A percentile compares a stretch with the other conserved stretches of the same genome.
Conservation (phyloP, 2,797 vertebrate genomes). For the Dromococcyx pavoninus region DNA sequence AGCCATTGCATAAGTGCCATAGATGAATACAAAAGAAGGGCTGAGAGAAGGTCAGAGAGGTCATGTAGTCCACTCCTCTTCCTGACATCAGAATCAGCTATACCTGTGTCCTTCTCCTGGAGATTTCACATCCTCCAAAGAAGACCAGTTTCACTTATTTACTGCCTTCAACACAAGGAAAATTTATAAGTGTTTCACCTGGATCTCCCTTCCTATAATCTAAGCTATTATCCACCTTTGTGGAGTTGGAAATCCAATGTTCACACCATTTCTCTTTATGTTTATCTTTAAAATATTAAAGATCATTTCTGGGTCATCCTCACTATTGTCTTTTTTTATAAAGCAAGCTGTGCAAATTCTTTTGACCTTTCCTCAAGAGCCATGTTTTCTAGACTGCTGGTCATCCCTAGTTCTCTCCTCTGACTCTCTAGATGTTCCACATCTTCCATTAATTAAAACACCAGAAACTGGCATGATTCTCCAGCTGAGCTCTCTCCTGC, state of each 20-base stretch:
- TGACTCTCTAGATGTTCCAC: neutral
- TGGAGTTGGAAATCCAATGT: neutral
- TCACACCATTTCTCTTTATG: neutral
- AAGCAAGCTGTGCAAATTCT: neutral
- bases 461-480: neutral
- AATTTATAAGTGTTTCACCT: neutral
- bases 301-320: neutral
- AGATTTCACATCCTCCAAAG: neutral
- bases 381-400: neutral
- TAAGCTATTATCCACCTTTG: neutral
- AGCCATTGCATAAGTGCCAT: neutral
- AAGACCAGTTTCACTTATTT: neutral
- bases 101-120: rapidly evolving
- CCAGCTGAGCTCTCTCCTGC: neutral
- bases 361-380: neutral
- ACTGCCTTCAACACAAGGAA: neutral
- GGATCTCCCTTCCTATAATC: neutral
- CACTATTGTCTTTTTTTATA: neutral
- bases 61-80: neutral
- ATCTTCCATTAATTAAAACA: neutral
- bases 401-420: neutral
- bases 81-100: neutral
- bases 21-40: neutral
- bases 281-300: neutral
- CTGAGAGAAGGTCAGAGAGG: neutral